Evolutionary conservation across 2,797 vertebrate species (phyloP).

Genomic region (Sebastolobus altivelis): DNA sequence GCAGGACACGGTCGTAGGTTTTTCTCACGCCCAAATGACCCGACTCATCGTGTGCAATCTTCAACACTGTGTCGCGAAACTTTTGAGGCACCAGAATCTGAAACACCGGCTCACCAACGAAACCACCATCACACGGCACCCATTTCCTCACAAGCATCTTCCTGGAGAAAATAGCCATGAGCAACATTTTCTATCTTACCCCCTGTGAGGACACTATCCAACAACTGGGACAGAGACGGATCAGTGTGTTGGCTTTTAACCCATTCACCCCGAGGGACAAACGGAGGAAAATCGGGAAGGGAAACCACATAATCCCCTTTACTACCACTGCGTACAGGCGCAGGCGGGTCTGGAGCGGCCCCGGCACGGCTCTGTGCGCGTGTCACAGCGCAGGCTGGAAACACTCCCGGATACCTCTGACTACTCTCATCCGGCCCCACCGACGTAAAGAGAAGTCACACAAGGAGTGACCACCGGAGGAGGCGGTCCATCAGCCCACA

Average conservation of each 20-base stretch:
- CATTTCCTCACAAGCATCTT: not conserved
- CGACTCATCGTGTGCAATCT: not conserved
- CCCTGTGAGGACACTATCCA: not conserved
- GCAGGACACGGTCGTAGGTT: too few relatives aligned
- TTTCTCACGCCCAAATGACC: too few relatives aligned
- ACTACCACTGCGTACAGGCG: not conserved
- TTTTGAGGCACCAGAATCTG: not conserved
- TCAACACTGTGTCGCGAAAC: not conserved
- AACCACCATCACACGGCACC: not conserved
- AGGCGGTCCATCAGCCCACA: too few relatives aligned
- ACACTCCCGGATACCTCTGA: too few relatives aligned
- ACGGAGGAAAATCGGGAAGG: not conserved
- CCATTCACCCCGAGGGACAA: not conserved
- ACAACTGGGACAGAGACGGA: not conserved
- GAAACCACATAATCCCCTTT: not conserved
- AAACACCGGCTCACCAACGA: not conserved
- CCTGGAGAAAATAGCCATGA: not conserved
- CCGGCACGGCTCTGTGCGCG: not conserved
- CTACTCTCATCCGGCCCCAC: too few relatives aligned
- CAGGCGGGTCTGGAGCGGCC: not conserved
- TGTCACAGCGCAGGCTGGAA: not conserved
- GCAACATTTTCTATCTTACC: not conserved
- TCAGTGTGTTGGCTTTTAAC: not conserved
- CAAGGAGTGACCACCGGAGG: too few relatives aligned
- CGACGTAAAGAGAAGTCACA: too few relatives aligned